Evolutionary conservation across 2,797 vertebrate genomes (phyloP).

Genomic region (Podarcis siculus): DNA sequence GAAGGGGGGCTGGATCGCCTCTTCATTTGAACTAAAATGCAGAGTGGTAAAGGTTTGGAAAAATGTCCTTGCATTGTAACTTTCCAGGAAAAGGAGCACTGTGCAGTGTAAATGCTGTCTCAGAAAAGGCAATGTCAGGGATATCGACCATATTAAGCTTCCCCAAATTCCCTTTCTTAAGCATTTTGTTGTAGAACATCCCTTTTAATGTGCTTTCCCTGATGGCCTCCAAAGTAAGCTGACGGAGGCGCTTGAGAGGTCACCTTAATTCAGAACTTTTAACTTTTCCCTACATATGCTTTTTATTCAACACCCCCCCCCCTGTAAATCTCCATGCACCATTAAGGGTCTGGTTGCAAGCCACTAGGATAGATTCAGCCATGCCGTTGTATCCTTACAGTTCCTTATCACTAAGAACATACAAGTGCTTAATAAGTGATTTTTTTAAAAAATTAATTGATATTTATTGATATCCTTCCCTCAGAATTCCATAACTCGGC

Average conservation of each 20-base stretch:
- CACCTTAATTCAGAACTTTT: not conserved
- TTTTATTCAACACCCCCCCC: not conserved
- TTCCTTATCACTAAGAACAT: not conserved
- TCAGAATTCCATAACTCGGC: not conserved
- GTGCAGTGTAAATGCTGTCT: not conserved
- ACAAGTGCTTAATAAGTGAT: not conserved
- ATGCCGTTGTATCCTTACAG: not conserved
- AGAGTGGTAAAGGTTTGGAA: not conserved
- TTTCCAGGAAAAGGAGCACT: not conserved
- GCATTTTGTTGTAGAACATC: not conserved
- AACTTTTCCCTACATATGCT: not conserved
- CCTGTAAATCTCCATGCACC: not conserved
- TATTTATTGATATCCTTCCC: not conserved
- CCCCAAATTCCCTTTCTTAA: not conserved
- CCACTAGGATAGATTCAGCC: not conserved
- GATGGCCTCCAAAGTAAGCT: not conserved
- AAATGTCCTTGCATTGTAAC: not conserved
- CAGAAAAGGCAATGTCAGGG: not conserved
- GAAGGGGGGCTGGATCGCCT: not conserved
- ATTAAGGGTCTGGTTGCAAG: not conserved
- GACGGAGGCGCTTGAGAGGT: not conserved
- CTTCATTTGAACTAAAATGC: not conserved
- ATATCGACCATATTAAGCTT: not conserved
- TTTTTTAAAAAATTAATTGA: not conserved
- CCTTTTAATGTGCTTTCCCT: not conserved